A percentile compares a stretch with the other conserved stretches of the same genome.
phyloP scores from a whole-genome alignment of 2,113 vertebrate species.

The Felis chaus region DNA sequence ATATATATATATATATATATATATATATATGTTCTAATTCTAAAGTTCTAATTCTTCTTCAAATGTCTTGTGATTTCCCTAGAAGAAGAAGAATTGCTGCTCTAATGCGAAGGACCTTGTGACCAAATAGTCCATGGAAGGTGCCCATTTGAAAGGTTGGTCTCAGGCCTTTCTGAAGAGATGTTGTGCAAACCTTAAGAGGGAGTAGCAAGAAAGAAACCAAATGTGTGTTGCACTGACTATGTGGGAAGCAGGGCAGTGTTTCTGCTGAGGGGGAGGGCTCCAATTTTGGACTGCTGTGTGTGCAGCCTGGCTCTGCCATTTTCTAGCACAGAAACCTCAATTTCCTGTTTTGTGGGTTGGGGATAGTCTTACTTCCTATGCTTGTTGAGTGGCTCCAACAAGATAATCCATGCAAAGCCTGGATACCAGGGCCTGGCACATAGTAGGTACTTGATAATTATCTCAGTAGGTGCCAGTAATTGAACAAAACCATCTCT shows the following conservation, averaged over 20 bases:
- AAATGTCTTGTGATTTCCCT: slow-evolving; percentile 57
- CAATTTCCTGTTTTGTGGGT: neutral
- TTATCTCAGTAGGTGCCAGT: neutral
- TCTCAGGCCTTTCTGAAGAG: slow-evolving; percentile 26
- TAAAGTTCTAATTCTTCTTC: neutral
- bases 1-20: no score
- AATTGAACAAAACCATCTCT: neutral
- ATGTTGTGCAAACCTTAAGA: neutral
- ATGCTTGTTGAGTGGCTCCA: neutral
- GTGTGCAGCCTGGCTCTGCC: neutral
- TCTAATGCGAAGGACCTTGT: slow-evolving; percentile 46
- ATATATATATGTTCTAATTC: no score
- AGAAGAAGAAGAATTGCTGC: slow-evolving; percentile 69
- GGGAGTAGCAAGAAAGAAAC: neutral
- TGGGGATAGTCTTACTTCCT: neutral
- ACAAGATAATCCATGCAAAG: neutral
- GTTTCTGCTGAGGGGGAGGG: neutral
- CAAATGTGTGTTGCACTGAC: neutral
- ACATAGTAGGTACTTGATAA: no score
- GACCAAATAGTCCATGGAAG: slow-evolving; percentile 77
- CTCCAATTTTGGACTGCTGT: neutral
- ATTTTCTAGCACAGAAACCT: neutral
- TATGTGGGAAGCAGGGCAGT: neutral
- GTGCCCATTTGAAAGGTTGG: slow-evolving; percentile 82
- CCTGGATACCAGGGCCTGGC: neutral